Base-by-base conservation (phyloP, 1,140 invertebrate genomes). In the Coenobita brevimanus region DNA sequence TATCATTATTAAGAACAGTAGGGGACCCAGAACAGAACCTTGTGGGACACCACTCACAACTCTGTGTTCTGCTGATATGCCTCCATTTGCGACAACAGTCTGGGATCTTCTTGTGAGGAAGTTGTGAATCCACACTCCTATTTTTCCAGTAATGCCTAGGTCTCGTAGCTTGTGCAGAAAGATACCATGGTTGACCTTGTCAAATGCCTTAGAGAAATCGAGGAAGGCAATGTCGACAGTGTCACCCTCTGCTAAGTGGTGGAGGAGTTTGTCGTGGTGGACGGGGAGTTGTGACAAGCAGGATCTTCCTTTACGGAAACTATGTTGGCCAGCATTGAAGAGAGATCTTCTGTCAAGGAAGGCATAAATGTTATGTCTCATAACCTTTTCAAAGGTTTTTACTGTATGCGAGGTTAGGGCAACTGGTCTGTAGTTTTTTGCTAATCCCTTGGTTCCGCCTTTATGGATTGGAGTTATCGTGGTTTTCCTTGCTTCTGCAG, bases 351-450 rank as follows among this genome's bases (percentile, higher is more conserved):
- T n/a, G n/a, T n/a, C n/a, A n/a, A n/a, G n/a, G n/a, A n/a, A n/a
- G n/a, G n/a, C n/a, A n/a, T n/a, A n/a, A n/a, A 73, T n/a, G n/a
- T n/a, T n/a, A n/a, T n/a, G n/a, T n/a, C n/a, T n/a, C n/a, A n/a
- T n/a, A n/a, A n/a, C n/a, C n/a, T n/a, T n/a, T n/a, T n/a, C n/a
- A n/a, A n/a, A n/a, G n/a, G n/a, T n/a, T n/a, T n/a, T n/a, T n/a
- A n/a, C n/a, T n/a, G n/a, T n/a, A n/a, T n/a, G n/a, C n/a, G 54
- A 57, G 54, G 54, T 57, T n/a, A 57, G 10, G 67, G 67, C 30
- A 13, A 71, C 67, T 71, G 67, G 67, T 71, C 67, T 71, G 67
- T 71, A 71, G 27, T 71, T 71, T 71, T 71, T 71, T 71, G 67
- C 30, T 71, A 15, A 10, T 71, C 17, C 30, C 67, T 71, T 71